A percentile compares a stretch with the other conserved stretches of the same genome.
These are phyloP conservation scores for Thripadectes ignobilis DNA, from an alignment of 2,797 vertebrate genomes.

Conservation along the genomic window DNA sequence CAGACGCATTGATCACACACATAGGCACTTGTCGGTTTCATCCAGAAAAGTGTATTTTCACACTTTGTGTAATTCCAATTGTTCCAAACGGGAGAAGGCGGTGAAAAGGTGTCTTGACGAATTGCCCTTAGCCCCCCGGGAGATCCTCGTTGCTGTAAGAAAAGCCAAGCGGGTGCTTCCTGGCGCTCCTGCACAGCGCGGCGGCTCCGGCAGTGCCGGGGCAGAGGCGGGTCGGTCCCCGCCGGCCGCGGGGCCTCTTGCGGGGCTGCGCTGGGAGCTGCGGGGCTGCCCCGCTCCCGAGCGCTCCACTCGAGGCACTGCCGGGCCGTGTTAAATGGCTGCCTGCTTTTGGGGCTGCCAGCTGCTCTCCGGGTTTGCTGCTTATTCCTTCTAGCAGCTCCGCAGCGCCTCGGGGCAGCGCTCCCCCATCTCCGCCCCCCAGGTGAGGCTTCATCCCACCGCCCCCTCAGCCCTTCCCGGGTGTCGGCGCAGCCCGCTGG, in stretches of 20 bases:
- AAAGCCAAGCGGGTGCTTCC: background rate
- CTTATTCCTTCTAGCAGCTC: background rate
- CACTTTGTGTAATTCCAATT: background rate
- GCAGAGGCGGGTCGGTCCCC: no score
- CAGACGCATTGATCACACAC: background rate
- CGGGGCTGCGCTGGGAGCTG: background rate
- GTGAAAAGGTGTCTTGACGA: background rate
- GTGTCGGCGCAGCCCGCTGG: background rate
- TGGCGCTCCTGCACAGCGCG: background rate
- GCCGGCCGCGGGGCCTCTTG: no score
- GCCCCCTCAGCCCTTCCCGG: background rate
- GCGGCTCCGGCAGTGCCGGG: background rate
- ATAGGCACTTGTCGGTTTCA: background rate
- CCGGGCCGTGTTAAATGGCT: constrained; percentile 4
- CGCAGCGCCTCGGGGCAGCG: background rate
- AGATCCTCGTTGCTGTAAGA: background rate
- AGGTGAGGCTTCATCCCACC: background rate
- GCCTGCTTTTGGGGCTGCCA: background rate
- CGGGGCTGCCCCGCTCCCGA: background rate
- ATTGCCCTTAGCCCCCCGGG: background rate
- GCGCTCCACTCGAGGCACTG: background rate
- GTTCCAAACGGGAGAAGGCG: background rate
- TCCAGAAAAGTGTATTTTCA: background rate
- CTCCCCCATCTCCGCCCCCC: background rate
- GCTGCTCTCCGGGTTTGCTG: background rate